Percentiles rank a stretch among this genome's conserved stretches.
These are phyloP conservation scores for Cephalopholis sonnerati DNA, from an alignment of 2,113 vertebrate genomes.

Conservation along the genomic window DNA sequence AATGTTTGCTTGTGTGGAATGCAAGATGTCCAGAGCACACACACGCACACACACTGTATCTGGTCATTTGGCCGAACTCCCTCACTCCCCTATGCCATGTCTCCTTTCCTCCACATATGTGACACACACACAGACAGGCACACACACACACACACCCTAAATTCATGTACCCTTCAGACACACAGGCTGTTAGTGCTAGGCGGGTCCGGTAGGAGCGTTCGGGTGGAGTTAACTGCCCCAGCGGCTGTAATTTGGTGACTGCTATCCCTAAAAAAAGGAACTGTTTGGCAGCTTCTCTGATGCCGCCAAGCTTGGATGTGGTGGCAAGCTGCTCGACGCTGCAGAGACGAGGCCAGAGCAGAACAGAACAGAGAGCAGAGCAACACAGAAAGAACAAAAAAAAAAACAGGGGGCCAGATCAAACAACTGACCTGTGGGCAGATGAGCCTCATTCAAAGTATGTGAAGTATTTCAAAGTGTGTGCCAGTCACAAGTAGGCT, in stretches of 20 bases:
- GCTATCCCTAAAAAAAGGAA: slow-evolving; percentile 85
- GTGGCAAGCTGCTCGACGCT: slow-evolving; percentile 64
- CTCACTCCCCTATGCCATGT: slow-evolving; percentile 20
- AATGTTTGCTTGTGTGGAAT: slow-evolving; percentile 38
- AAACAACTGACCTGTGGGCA: slow-evolving; percentile 47
- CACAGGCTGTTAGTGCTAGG: slow-evolving; percentile 69
- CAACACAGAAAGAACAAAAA: slow-evolving; percentile 7
- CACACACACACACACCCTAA: slow-evolving; percentile 20
- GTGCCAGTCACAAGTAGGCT: slow-evolving; percentile 38
- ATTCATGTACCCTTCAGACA: slow-evolving; percentile 47
- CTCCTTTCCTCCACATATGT: not conserved
- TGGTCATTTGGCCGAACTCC: slow-evolving; percentile 26
- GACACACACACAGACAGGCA: slow-evolving; percentile 22
- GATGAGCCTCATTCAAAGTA: slow-evolving; percentile 37
- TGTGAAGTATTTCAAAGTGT: slow-evolving; percentile 32
- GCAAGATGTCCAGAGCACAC: slow-evolving; percentile 5
- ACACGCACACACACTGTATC: slow-evolving; percentile 1
- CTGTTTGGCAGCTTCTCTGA: slow-evolving; percentile 77
- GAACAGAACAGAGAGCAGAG: slow-evolving; percentile 39
- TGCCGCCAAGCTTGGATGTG: slow-evolving; percentile 83
- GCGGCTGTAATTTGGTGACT: slow-evolving; percentile 87
- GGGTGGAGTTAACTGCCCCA: slow-evolving; percentile 83
- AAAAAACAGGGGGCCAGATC: not conserved
- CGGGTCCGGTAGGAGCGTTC: slow-evolving; percentile 74
- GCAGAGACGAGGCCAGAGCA: slow-evolving; percentile 51